These are phyloP conservation scores for Gadopsis marmoratus DNA, from an alignment of 2,797 vertebrate genomes.

Conservation along the genomic window DNA sequence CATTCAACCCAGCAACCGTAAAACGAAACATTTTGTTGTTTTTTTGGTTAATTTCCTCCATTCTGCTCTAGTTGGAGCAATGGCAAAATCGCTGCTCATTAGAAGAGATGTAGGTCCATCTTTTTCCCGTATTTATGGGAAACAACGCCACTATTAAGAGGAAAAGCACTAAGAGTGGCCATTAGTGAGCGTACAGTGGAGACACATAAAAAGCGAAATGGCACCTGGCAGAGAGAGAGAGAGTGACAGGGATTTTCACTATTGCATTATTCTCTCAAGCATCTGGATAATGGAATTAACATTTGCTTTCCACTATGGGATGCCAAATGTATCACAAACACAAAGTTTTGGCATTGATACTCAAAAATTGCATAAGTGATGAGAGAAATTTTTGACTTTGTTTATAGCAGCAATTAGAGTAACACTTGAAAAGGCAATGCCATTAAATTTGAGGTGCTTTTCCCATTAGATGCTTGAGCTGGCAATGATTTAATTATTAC, in stretches of 20 bases:
- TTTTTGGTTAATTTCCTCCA: slow-evolving; percentile 36
- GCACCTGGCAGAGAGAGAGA: slow-evolving; percentile 25
- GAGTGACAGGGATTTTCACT: slow-evolving; percentile 16
- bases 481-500: not conserved
- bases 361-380: slow-evolving; percentile 16
- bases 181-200: slow-evolving; percentile 50
- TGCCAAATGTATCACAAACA: slow-evolving; percentile 32
- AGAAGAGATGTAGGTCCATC: slow-evolving; percentile 44
- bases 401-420: slow-evolving; percentile 21
- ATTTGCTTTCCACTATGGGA: slow-evolving; percentile 43
- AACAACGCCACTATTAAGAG: slow-evolving; percentile 46
- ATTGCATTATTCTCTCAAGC: slow-evolving; percentile 33
- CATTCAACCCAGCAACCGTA: slow-evolving; percentile 13
- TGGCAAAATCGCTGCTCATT: slow-evolving; percentile 63
- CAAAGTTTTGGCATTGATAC: not conserved
- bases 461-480: not conserved
- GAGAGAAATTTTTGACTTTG: not conserved
- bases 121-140: slow-evolving; percentile 39
- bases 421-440: slow-evolving; percentile 4
- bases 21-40: not conserved
- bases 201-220: slow-evolving; percentile 57
- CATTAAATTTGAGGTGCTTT: slow-evolving; percentile 13
- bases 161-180: slow-evolving; percentile 38
- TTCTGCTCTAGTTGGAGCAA: slow-evolving; percentile 44
- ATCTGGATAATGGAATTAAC: slow-evolving; percentile 39